Evolutionary conservation across 1,140 invertebrate genomes (phyloP), one percentile per base, ranked within the genome.

Genomic region (Achatina immaculata): DNA sequence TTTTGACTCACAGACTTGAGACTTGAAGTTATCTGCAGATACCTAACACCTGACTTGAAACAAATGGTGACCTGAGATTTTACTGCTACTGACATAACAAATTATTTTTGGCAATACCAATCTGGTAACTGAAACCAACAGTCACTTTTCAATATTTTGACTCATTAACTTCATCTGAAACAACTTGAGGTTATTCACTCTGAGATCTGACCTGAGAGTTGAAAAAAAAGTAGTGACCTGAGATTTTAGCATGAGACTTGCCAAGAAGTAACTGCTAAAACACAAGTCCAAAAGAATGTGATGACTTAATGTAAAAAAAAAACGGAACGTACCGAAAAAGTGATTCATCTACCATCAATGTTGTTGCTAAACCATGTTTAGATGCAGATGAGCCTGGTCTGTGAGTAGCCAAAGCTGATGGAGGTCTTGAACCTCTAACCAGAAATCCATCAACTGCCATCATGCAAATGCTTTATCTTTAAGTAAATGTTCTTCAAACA

Each of bases 281-380:
- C 4, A 21, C 28, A 51, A 48, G 9, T 28, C 19, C 28, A 45
- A 6, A 75, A 19, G 6, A 55, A 21, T 28, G 6, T 16, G 11
- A 16, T 38, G 4, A 11, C 38, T 58, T 7, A n/a, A 21, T 40
- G n/a, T 16, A 9, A 77, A 4, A 21, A 4, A 74, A 48, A 74
- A 48, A 51, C 6, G 14, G 11, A 11, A 71, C 19, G 6, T 40
- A 80, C 78, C 78, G 19, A 31, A 80, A 80, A 19, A 80, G 36
- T 38, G 45, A 51, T 72, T 80, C 78, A 72, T 80, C 78, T 16
- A 80, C 78, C 40, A 48, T 51, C n/a, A 68, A 80, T 34, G 48
- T 48, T 38, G 6, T 34, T 31, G 78, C 66, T 51, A 69, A 36
- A 65, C 78, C 78, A 28, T 80, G 43, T 55, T 58, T 80, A 21